Evolutionary conservation across 2,888 invertebrate species (phyloP), one percentile per base, ranked within the genome.

Genomic region (Campoplex capitator): DNA sequence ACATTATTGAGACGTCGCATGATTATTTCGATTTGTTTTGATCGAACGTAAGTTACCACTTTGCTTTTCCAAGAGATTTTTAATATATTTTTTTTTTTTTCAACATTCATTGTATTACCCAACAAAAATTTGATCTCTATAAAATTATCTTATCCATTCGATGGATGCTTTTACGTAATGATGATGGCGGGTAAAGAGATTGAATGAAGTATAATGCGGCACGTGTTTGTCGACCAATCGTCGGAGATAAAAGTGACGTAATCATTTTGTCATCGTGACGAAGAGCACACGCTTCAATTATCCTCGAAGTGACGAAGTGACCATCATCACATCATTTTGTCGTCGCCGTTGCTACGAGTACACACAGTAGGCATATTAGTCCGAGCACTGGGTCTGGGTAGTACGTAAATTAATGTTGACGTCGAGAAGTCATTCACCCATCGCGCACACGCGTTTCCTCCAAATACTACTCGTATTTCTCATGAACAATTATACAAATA

Each of bases 351-450:
- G 76, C 81, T 68, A 84, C 80, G 71, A 73, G 51, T 77, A 56
- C 67, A 56, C 45, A 76, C 38, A 71, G 23, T 62, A 70, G 71
- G 35, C 67, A 82, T 84, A 74, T 74, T 75, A n/a, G 0, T 6
- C 4, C 75, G 76, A 54, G 45, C 81, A 68, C 58, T 75, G 45
- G 84, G 74, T 82, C 58, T 75, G 45, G 84, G 74, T 82, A 62
- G 76, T 58, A 84, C 89, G 90, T 90, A 89, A 89, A 91, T 89
- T 90, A 88, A 76, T 83, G 79, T 87, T 89, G 89, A 84, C 87
- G 76, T 82, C 78, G 81, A 86, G 86, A 85, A 91, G 92, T 93
- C 93, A 91, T 93, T 93, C 91, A 92, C 91, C 93, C 90, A 91
- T 84, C 82, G 83, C 80, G 83, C 83, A 75, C 82, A 75, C 68